Base-by-base conservation (phyloP, 1,140 invertebrate genomes). In the Drosophila nebulosa region DNA sequence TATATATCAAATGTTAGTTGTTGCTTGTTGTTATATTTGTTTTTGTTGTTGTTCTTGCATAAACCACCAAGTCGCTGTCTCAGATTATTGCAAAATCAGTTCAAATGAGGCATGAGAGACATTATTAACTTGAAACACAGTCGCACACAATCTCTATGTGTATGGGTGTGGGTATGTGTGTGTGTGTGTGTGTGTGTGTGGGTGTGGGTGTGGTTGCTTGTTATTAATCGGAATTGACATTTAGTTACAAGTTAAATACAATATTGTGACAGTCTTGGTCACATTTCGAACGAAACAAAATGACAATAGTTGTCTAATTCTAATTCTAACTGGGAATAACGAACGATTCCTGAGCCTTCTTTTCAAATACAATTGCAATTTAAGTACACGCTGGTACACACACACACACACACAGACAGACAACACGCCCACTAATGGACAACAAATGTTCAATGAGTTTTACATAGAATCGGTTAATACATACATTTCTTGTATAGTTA, bases 381-480 rank as follows among this genome's bases (percentile, higher is more conserved):
- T 74, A 74, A 74, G 71, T 74, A 74, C 71, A 74, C 7, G 5
- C 16, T 46, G 16, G 16, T 46, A 16, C 16, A 56, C 22, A 73
- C 16, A 71, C 46, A 32, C 30, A 64, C 27, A 18, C 24, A 4
- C n/a, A 65, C 12, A 61, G 10, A 36, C 27, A 30, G 55, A 12
- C 10, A 56, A 50, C 18, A 51, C 53, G 62, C 57, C 50, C 32
- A 46, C 51, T 56, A 67, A 68, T 56, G 68, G 9, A 32, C 30
- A 32, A 32, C 55, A 52, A 74, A 74, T 74, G 71, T 51, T 74
- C 56, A 36, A 67, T 74, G 70, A 74, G 35, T 73, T 58, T 52
- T 21, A 72, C 69, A 58, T 51, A 69, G 62, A 57, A 56, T 56
- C 14, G 39, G 12, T 53, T 53, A 27, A 24, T 53, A 24, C 50